Percentiles rank a stretch among this genome's conserved stretches.
Conservation (phyloP, 2,113 vertebrate species). For the Rhinolophus ferrumequinum region DNA sequence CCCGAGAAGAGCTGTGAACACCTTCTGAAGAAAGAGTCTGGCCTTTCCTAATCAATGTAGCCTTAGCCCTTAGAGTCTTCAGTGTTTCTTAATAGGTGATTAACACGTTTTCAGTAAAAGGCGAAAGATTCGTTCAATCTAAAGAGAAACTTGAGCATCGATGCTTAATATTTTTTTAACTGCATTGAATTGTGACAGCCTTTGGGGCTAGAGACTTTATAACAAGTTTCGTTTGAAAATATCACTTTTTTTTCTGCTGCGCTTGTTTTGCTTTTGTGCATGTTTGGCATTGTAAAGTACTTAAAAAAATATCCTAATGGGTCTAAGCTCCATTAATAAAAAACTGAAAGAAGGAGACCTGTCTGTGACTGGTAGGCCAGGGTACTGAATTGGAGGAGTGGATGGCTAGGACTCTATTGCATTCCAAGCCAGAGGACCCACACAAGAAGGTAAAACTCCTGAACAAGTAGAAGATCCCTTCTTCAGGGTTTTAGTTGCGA, state of each 20-base stretch:
- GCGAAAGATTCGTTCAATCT: too few species aligned
- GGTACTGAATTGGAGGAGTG: background rate
- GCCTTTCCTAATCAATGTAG: background rate
- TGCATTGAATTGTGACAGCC: background rate
- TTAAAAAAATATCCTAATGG: too few species aligned
- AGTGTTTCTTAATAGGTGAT: background rate
- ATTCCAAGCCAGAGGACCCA: background rate
- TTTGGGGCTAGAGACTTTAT: background rate
- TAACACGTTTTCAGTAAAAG: background rate
- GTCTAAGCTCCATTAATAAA: background rate
- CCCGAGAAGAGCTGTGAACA: fast-evolving
- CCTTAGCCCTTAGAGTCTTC: background rate
- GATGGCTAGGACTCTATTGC: background rate
- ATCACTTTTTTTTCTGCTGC: background rate
- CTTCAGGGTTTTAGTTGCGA: background rate
- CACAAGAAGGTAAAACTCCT: background rate
- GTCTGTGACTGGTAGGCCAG: background rate
- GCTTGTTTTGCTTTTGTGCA: background rate
- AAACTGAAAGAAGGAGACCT: background rate
- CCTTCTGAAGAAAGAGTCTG: background rate
- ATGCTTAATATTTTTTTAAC: background rate
- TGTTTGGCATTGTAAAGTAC: background rate
- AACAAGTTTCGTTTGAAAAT: background rate
- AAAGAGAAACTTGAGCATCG: too few species aligned
- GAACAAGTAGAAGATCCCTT: background rate